These are phyloP conservation scores for Globicephala melas DNA, from an alignment of 2,113 vertebrate genomes.

Conservation along the genomic window DNA sequence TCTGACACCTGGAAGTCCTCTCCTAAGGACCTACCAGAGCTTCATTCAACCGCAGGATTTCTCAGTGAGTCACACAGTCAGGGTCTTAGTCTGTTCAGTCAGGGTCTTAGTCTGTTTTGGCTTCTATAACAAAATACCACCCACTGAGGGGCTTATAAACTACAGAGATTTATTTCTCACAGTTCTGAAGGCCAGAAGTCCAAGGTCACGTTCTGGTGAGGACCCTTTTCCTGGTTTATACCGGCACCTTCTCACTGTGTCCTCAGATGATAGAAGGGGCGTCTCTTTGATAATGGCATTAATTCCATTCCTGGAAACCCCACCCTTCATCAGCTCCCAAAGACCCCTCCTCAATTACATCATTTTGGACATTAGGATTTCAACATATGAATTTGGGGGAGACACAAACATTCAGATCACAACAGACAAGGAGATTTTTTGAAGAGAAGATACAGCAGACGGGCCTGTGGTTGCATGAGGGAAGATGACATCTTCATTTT, in stretches of 20 bases:
- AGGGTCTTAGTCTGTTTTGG: background rate
- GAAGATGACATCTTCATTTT: background rate
- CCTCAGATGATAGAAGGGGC: background rate
- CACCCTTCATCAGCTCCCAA: background rate
- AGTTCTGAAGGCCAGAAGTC: background rate
- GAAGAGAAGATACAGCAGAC: background rate
- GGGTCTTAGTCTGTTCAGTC: background rate
- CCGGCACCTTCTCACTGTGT: background rate
- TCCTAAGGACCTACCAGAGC: background rate
- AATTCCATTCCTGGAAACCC: background rate
- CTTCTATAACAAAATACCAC: background rate
- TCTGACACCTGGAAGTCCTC: background rate
- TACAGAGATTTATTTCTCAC: background rate
- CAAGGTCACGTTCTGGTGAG: background rate
- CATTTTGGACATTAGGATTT: background rate
- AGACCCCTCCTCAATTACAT: background rate
- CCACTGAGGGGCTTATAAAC: background rate
- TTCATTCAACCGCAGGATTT: background rate
- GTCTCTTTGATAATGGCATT: background rate
- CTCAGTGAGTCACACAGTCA: background rate
- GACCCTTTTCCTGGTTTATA: background rate
- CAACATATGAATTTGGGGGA: background rate
- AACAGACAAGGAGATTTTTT: background rate
- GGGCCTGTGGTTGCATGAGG: background rate
- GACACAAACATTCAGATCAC: background rate